Evolutionary conservation across 1,140 invertebrate species (phyloP), one percentile per base, ranked within the genome.

Genomic region (Chironomus striatipennis): DNA sequence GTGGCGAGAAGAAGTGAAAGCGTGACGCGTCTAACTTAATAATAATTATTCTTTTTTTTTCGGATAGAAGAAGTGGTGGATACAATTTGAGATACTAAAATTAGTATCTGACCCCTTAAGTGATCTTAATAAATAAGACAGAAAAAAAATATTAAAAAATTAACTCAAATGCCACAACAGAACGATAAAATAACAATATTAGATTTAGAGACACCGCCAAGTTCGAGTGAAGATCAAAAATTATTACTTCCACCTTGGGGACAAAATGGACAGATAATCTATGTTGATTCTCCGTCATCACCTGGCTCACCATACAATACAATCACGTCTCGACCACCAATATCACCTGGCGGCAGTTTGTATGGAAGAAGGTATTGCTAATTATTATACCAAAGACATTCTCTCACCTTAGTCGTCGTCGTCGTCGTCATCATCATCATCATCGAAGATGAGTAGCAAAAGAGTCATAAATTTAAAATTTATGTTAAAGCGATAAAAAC

Each of bases 281-380:
- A 20, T 70, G 65, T 18, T 21, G 65, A 70, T 70, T 21, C 65
- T 4, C 65, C 65, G 18, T 70, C 65, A 70, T 70, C 65, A 70
- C 65, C 65, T 70, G 10, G 65, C 18, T 70, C 65, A 70, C 65
- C 65, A 18, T 70, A 70, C 20, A 70, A 70, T 8, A 20, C 20
- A 7, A 20, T 70, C 65, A 70, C 65, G n/a, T 70, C 65, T 0
- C 65, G 18, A 18, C 65, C 65, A 20, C 20, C 65, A n/a, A n/a
- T 57, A n/a, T 57, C 47, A 57, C 47, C 47, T n/a, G 12, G 12
- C 4, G n/a, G 47, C 47, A 57, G 47, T 15, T 34, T 34, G 5
- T 12, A 57, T 57, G 47, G 47, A 15, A 7, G 47, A 57, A 57
- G 47, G 47, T 57, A 57, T 57, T n/a, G n/a, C 12, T 57, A 57